Evolutionary conservation across 2,888 invertebrate genomes (phyloP), one percentile per base, ranked within the genome.

Genomic region (Ectemnius lituratus): DNA sequence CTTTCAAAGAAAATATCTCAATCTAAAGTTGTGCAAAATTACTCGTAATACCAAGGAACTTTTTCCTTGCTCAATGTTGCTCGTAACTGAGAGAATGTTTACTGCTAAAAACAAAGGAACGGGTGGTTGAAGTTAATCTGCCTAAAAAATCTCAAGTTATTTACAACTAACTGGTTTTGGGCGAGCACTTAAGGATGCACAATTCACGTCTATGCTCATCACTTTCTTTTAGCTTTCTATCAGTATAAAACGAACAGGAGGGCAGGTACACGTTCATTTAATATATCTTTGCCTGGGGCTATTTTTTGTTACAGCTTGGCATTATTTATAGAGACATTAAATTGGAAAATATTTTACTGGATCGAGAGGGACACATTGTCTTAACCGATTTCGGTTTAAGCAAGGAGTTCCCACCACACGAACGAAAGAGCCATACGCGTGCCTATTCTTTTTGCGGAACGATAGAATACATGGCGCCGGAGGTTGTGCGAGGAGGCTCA

Each of bases 391-490:
- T 99, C 91, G 99, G 99, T 0, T 94, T 99, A 56, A 98, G 98
- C 90, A 99, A 99, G 92, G 98, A 98, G 92, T 96, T 97, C 90
- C 94, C 96, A 69, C 93, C 94, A 14, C 91, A 93, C 88, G 93
- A 94, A 87, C 93, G 93, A 88, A 93, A 94, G 86, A 91, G 91
- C 86, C 95, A 96, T 87, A 95, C 95, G 88, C 92, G 98, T 78
- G 97, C 99, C 0, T 98, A 98, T 92, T 98, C 98, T 77, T 99
- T 98, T 92, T 99, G 99, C 91, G 99, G 99, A 18, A 99, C 99
- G 78, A 97, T 99, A 86, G 99, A 99, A 91, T 99, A 99, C 91
- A 99, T 99, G 99, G 98, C 98, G 20, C 98, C 97, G 0, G 97
- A 94, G 90, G 93, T 94, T 46, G 93, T 94, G 49, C 92, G 95